phyloP scores from a whole-genome alignment of 2,888 invertebrate species.

The Pristionchus fissidentatus region DNA sequence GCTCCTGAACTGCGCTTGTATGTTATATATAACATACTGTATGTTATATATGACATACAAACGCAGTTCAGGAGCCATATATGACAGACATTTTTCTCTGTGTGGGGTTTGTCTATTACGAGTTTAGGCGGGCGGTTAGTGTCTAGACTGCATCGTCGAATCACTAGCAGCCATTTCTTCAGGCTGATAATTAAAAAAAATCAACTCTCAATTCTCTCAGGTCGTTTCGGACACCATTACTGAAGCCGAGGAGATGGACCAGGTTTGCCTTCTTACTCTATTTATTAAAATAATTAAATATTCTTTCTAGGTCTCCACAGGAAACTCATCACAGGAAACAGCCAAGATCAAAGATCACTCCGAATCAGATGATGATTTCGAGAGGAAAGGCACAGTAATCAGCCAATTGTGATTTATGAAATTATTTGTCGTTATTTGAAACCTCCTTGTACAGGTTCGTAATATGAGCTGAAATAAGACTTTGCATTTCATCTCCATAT shows the following conservation, averaged over 20 bases:
- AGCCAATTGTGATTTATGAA: not conserved
- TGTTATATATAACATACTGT: too few relatives aligned
- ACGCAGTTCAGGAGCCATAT: too few relatives aligned
- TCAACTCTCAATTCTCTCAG: not conserved
- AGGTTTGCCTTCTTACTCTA: not conserved
- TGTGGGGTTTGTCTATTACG: too few relatives aligned
- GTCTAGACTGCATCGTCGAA: too few relatives aligned
- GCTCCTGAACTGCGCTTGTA: too few relatives aligned
- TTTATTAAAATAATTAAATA: not conserved
- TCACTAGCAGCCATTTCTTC: too few relatives aligned
- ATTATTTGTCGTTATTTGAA: not conserved
- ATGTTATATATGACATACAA: too few relatives aligned
- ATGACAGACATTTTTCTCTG: too few relatives aligned
- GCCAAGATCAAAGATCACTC: conserved; percentile 3
- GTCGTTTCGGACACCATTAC: conserved; percentile 40
- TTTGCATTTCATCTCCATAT: not conserved
- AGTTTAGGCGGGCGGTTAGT: too few relatives aligned
- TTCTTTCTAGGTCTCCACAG: conserved; percentile 18
- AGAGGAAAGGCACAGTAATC: not conserved
- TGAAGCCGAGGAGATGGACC: conserved; percentile 42
- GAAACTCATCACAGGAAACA: conserved; percentile 10
- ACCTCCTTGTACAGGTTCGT: conserved; percentile 3
- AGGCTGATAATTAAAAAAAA: too few relatives aligned
- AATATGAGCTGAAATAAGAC: not conserved
- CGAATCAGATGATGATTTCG: not conserved